phyloP scores from a whole-genome alignment of 30 jellyfish, hydroid and myxozoan genomes.

The Cassiopea xamachana region DNA sequence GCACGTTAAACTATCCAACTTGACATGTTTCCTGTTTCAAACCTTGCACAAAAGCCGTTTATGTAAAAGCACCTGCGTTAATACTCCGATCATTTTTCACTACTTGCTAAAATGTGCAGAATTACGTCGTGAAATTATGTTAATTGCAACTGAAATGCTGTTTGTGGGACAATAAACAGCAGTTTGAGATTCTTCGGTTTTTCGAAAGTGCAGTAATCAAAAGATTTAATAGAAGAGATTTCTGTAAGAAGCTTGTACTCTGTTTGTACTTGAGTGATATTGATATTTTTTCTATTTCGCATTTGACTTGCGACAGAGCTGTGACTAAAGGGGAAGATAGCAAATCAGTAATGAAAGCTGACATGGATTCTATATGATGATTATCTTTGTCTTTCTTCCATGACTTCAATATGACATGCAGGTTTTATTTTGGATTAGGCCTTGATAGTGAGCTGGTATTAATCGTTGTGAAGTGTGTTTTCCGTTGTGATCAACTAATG shows the following conservation, averaged over 20 bases:
- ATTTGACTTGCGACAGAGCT: no score
- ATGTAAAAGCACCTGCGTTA: conserved; percentile 9
- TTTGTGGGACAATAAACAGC: background rate
- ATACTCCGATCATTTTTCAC: background rate
- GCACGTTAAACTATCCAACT: background rate
- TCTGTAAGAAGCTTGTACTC: background rate
- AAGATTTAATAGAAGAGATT: background rate
- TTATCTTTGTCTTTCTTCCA: no score
- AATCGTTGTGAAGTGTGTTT: no score
- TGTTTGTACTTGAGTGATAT: background rate
- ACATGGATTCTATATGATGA: no score
- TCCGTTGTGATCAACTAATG: no score
- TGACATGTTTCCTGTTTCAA: background rate
- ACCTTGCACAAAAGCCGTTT: background rate
- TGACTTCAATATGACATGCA: no score
- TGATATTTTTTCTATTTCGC: no score
- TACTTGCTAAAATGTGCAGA: background rate
- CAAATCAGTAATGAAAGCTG: no score
- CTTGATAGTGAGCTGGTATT: no score
- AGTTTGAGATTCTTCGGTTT: background rate
- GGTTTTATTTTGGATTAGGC: no score
- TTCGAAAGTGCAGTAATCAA: background rate
- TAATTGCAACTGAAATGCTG: background rate
- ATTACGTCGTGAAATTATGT: background rate
- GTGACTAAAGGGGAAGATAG: no score